Evolutionary conservation across 2,113 vertebrate species (phyloP), one percentile per base, ranked within the genome.

Genomic region (Xiphophorus hellerii): DNA sequence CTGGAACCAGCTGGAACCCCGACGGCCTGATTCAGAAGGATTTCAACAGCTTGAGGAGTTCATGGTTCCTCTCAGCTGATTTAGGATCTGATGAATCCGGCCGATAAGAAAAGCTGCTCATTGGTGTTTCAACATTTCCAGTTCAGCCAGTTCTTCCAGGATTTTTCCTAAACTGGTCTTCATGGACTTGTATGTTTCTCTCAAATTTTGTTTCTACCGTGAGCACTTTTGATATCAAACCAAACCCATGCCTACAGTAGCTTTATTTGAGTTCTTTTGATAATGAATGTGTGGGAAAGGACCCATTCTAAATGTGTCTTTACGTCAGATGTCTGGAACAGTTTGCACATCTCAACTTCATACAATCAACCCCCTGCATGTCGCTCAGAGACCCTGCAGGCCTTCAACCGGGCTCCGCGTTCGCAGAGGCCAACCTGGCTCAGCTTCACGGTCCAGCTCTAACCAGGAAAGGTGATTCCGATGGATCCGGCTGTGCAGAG

Each of bases 191-290:
- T 86, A 77, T 58, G 65, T 76, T 82, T 77, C 73, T 54, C 35
- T 84, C 39, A 44, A 80, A 33, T 69, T 87, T 58, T 81, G 71
- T 88, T 89, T 82, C 79, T 71, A 86, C 84, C 86, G 84, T 80
- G 88, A 87, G 89, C 80, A 60, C 79, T 80, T 89, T 84, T 62
- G 82, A 39, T 69, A 66, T 76, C 83, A 62, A 76, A 83, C 83
- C 86, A 87, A 90, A 88, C 85, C 88, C 88, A 78, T 72, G 74
- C 81, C 62, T 61, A 80, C 44, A 64, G 90, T 92, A 92, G 90
- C 87, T 92, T 86, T 90, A 63, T 81, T 81, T 91, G 66, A 84
- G 78, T 91, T 83, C 68, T 51, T 65, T 74, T 87, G 74, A 77
- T 64, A 67, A 77, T 30, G 75, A 80, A 35, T 74, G 61, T 77